A percentile compares a stretch with the other conserved stretches of the same genome.
These are phyloP conservation scores for Chrysomela aeneicollis DNA, from an alignment of 2,888 invertebrate genomes.

Conservation along the genomic window DNA sequence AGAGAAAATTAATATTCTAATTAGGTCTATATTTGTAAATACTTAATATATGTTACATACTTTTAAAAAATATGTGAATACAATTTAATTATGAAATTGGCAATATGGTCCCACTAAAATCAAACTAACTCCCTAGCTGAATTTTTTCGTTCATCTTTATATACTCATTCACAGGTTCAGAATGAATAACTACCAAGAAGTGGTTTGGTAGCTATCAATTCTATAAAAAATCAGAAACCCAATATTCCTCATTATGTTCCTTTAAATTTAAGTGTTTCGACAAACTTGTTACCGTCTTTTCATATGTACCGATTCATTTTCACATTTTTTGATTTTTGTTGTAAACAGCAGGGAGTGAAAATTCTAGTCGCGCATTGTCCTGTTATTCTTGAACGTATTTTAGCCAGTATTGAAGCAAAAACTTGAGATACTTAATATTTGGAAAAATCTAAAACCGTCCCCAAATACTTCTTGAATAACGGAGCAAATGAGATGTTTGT, in stretches of 20 bases:
- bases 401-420: constrained; percentile 57
- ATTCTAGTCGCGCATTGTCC: constrained; percentile 59
- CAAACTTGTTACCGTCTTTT: constrained; percentile 22
- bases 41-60: constrained; percentile 54
- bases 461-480: constrained; percentile 53
- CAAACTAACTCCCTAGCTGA: constrained; percentile 49
- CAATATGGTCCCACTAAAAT: constrained; percentile 57
- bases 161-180: too few relatives aligned
- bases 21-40: constrained; percentile 56
- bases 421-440: constrained; percentile 48
- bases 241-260: constrained; percentile 18
- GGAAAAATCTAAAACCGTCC: constrained; percentile 58
- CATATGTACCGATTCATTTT: constrained; percentile 7
- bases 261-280: constrained; percentile 16
- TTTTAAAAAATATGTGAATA: constrained; percentile 60
- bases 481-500: constrained; percentile 52
- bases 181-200: too few relatives aligned
- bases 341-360: constrained; percentile 52
- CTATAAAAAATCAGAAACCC: constrained; percentile 14
- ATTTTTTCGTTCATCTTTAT: neutral
- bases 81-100: constrained; percentile 53
- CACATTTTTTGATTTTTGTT: neutral
- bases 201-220: neutral
- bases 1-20: constrained; percentile 57
- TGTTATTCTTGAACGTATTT: constrained; percentile 56